phyloP scores from a whole-genome alignment of 30 jellyfish, hydroid and myxozoan species.

The Aurelia sp. region DNA sequence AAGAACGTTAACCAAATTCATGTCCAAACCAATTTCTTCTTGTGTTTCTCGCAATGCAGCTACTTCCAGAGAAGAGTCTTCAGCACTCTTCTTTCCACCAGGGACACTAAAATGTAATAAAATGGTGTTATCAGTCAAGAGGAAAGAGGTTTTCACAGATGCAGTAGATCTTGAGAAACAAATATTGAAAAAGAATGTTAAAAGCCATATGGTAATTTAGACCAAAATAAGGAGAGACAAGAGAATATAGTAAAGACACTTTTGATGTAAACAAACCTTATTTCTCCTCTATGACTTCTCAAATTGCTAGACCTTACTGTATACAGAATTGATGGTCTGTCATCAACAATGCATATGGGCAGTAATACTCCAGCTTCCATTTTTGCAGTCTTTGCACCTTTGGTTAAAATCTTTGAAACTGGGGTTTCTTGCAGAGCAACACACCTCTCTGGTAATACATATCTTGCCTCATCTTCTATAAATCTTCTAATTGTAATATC shows the following conservation, averaged over 20 bases:
- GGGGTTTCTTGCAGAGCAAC: slow-evolving; percentile 2
- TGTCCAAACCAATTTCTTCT: slow-evolving; percentile 39
- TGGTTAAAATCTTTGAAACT: background rate
- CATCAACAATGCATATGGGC: slow-evolving; percentile 73
- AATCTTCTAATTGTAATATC: slow-evolving; percentile 6
- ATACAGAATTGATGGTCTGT: slow-evolving; percentile 64
- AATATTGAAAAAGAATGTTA: too few relatives aligned
- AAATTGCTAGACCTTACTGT: slow-evolving; percentile 62
- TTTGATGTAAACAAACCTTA: background rate
- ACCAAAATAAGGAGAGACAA: too few relatives aligned
- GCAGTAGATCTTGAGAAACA: too few relatives aligned
- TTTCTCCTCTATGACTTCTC: slow-evolving; percentile 68
- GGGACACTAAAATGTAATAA: slow-evolving; percentile 22
- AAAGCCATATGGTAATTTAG: too few relatives aligned
- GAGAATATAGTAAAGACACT: too few relatives aligned
- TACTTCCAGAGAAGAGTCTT: slow-evolving; percentile 23
- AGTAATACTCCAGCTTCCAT: slow-evolving; percentile 66
- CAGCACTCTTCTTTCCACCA: slow-evolving; percentile 35
- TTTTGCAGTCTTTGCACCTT: background rate
- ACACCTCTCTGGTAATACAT: background rate
- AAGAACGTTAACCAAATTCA: slow-evolving; percentile 7
- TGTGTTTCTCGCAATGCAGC: slow-evolving; percentile 62
- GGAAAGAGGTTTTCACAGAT: too few relatives aligned
- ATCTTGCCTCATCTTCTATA: slow-evolving; percentile 14
- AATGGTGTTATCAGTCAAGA: background rate